These are phyloP conservation scores for Panzeria rudis DNA, from an alignment of 2,888 invertebrate genomes.

Conservation along the genomic window DNA sequence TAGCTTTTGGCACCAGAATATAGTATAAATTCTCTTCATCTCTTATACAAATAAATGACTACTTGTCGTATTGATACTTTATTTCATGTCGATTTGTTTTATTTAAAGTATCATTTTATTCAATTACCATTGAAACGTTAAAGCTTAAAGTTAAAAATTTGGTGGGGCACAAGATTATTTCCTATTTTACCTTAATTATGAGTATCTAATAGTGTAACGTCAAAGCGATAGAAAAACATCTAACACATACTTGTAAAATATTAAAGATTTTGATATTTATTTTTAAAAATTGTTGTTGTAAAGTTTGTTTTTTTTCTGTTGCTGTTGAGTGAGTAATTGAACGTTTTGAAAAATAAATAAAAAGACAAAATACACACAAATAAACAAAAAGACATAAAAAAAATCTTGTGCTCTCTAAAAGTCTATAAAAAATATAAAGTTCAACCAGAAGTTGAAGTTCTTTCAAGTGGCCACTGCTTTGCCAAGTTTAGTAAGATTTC, in stretches of 20 bases:
- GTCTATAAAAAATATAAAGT: conserved; percentile 58
- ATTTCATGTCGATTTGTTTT: conserved; percentile 31
- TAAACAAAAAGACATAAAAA: conserved; percentile 13
- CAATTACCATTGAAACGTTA: conserved; percentile 48
- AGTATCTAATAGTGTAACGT: not conserved
- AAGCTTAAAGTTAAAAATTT: conserved; percentile 49
- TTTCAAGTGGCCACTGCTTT: conserved; percentile 61
- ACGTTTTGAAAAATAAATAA: conserved; percentile 29
- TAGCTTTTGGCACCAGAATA: not conserved
- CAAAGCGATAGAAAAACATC: conserved; percentile 10
- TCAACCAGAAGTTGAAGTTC: conserved; percentile 70
- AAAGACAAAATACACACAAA: conserved; percentile 35
- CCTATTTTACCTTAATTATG: conserved; percentile 1
- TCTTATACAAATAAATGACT: conserved; percentile 23
- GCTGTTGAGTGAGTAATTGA: conserved; percentile 45
- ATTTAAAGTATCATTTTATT: conserved; percentile 20
- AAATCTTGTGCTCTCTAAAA: conserved; percentile 54
- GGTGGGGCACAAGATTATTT: conserved; percentile 14
- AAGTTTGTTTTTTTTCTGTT: not conserved
- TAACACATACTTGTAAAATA: conserved; percentile 46
- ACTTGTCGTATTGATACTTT: conserved; percentile 52
- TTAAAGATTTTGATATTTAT: conserved; percentile 25
- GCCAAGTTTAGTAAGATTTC: conserved; percentile 72
- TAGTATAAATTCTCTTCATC: conserved; percentile 34
- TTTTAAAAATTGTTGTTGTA: conserved; percentile 8